phyloP scores from a whole-genome alignment of 2,113 vertebrate genomes.

The Osmerus mordax region DNA sequence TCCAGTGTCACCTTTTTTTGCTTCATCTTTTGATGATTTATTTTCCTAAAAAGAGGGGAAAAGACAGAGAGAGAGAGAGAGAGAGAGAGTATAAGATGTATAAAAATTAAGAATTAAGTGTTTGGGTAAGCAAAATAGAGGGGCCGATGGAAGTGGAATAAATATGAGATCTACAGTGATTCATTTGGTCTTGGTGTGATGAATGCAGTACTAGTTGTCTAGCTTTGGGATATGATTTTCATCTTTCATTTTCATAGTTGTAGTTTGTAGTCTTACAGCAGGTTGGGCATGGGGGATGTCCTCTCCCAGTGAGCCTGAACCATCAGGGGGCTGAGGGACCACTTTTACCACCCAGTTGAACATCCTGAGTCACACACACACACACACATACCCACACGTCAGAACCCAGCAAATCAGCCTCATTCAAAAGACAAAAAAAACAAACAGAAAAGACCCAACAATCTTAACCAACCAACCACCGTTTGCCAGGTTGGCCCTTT shows the following conservation, averaged over 20 bases:
- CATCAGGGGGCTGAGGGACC: conserved; percentile 42
- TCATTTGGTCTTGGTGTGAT: not conserved
- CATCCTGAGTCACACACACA: conserved; percentile 43
- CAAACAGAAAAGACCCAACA: too few relatives aligned
- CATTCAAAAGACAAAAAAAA: too few relatives aligned
- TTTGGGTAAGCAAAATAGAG: too few relatives aligned
- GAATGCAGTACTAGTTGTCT: not conserved
- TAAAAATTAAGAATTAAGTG: not conserved
- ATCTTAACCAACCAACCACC: too few relatives aligned
- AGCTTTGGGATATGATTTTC: too few relatives aligned
- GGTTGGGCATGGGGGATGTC: not conserved
- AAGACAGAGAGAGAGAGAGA: not conserved
- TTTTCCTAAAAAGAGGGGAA: not conserved
- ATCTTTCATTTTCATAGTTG: not conserved
- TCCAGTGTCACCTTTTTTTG: not conserved
- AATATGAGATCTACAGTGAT: not conserved
- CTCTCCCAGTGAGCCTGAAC: conserved; percentile 16
- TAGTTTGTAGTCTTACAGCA: conserved; percentile 33
- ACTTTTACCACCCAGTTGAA: conserved; percentile 62
- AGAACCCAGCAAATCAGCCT: not conserved
- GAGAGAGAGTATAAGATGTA: not conserved
- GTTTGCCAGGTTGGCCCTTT: too few relatives aligned
- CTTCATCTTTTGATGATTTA: conserved; percentile 12
- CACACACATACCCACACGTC: not conserved
- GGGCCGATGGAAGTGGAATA: not conserved